Evolutionary conservation across 2,797 vertebrate species (phyloP).

Genomic region (Dromococcyx pavoninus): DNA sequence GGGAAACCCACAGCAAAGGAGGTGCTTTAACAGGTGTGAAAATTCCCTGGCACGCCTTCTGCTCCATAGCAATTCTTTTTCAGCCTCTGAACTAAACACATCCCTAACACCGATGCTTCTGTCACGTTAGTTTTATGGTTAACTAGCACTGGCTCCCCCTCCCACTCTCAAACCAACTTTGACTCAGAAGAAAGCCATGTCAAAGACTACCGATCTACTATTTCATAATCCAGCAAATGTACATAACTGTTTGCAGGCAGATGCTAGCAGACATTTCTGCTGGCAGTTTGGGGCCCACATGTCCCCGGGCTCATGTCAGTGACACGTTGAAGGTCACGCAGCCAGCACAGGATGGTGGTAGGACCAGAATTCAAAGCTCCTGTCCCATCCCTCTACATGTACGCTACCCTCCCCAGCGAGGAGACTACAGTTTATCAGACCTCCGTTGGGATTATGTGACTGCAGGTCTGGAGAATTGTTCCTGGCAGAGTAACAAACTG

Average conservation of each 20-base stretch:
- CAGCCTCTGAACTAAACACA: background rate
- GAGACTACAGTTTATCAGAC: background rate
- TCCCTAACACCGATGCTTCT: background rate
- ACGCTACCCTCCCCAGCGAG: background rate
- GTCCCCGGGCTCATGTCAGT: accelerated
- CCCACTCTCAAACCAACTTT: background rate
- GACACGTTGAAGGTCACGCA: background rate
- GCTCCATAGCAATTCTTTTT: accelerated
- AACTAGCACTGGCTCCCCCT: background rate
- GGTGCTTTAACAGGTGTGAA: accelerated
- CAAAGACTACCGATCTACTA: background rate
- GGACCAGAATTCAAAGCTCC: background rate
- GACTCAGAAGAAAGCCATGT: background rate
- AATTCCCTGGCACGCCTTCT: background rate
- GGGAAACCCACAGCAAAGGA: background rate
- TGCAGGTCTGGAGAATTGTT: background rate
- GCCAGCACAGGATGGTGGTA: background rate
- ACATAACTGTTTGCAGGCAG: background rate
- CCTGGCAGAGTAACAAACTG: background rate
- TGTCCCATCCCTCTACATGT: background rate
- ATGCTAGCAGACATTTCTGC: background rate
- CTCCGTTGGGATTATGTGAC: background rate
- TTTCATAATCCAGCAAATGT: background rate
- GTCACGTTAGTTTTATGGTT: background rate
- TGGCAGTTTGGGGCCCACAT: background rate